Evolutionary conservation across 2,113 vertebrate species (phyloP), one percentile per base, ranked within the genome.

Genomic region (Polypterus bichir): DNA sequence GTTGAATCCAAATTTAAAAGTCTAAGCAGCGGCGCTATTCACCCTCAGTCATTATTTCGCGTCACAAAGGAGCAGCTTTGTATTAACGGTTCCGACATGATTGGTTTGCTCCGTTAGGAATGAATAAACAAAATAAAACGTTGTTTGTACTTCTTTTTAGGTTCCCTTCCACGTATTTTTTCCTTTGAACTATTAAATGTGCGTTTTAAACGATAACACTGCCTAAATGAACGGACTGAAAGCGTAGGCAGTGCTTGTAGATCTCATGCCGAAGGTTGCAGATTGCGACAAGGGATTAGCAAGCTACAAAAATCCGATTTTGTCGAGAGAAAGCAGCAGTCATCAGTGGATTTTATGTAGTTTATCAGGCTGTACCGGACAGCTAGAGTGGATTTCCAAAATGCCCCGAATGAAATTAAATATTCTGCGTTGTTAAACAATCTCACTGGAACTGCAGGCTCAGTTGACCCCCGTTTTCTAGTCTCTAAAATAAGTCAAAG

Each of bases 221-320:
- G 65, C 71, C 64, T 65, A 70, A 74, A 74, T 81, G 68, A 71
- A 76, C 78, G 73, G 69, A 75, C 79, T 71, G 77, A 67, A 73
- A 82, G 83, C 79, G 79, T 71, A 79, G 79, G 72, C 76, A 80
- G 79, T 79, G 78, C 83, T 82, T 68, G 66, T 73, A 66, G 72
- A 76, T 72, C 77, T 73, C 79, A 82, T 77, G 80, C 80, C 76
- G 78, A 82, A 85, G 86, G 83, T 84, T 86, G 82, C 89, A 92
- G 94, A 97, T 92, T 92, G 88, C 86, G 82, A 81, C 78, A 3
- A 59, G 84, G 89, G 94, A 96, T 97, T 96, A 97, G 84, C 73
- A 81, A 79, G 83, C 84, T 80, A 81, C 82, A 88, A 82, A 92
- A 92, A 97, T 94, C 89, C 79, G 91, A 92, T 94, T 95, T 92